These are phyloP conservation scores for Aphelinus atriplicis DNA, from an alignment of 1,140 invertebrate species.

Conservation along the genomic window DNA sequence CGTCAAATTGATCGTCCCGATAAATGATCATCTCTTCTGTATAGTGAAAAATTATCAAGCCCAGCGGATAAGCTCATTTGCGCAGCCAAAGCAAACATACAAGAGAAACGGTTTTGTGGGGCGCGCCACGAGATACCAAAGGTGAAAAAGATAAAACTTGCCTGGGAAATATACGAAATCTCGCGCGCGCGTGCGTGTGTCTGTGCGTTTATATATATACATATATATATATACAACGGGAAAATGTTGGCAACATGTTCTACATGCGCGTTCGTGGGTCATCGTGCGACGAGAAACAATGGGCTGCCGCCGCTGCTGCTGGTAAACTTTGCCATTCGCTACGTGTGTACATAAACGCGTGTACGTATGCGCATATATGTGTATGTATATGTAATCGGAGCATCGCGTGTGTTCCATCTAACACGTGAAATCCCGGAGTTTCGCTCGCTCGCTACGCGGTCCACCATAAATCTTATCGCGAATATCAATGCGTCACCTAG, in stretches of 20 bases:
- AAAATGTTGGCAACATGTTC: too few relatives aligned
- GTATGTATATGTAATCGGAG: not conserved
- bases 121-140: too few relatives aligned
- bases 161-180: slow-evolving; percentile 2
- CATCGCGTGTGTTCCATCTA: not conserved
- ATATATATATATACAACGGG: too few relatives aligned
- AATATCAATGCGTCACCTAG: slow-evolving; percentile 28
- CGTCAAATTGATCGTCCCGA: too few relatives aligned
- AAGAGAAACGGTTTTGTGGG: too few relatives aligned
- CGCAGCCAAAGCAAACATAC: too few relatives aligned
- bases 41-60: too few relatives aligned
- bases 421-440: slow-evolving; percentile 9
- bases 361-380: not conserved
- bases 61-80: too few relatives aligned
- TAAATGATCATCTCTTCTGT: too few relatives aligned
- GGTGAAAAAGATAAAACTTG: slow-evolving; percentile 6
- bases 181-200: too few relatives aligned
- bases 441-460: not conserved
- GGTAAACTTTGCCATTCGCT: too few relatives aligned
- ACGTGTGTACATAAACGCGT: not conserved
- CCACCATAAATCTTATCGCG: slow-evolving; percentile 18
- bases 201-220: too few relatives aligned
- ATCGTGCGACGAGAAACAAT: slow-evolving; percentile 6
- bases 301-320: not conserved
- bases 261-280: not conserved